Evolutionary conservation across 2,888 invertebrate species (phyloP), one percentile per base, ranked within the genome.

Genomic region (Platerodrilus igneus): DNA sequence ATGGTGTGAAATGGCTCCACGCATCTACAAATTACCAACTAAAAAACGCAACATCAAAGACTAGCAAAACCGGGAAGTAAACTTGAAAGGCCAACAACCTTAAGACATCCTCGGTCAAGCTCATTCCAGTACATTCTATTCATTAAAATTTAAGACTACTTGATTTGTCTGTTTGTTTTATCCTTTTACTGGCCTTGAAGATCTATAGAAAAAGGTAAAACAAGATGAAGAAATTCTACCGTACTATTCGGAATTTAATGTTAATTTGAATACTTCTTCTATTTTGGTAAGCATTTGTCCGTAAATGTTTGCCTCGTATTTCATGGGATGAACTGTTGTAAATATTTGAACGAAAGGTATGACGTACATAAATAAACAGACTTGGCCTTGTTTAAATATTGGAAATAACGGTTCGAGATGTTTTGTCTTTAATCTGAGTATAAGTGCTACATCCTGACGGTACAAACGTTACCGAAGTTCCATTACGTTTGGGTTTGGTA

Each of bases 61-160:
- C 46, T 32, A 52, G 55, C 55, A 57, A 52, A 52, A 60, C 60
- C 59, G 59, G 59, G 60, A 60, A 60, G 59, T 60, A 56, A 55
- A 52, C 36, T 53, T 52, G 53, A 51, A 55, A 59, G 60, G 60
- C 59, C 60, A 60, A 59, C 58, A 60, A 59, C 60, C 60, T 52
- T 53, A 53, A 55, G 48, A 51, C 48, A 45, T 44, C 56, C 50
- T 52, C 60, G 60, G 60, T 60, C 60, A 60, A 60, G 57, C 56
- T 55, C 53, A 54, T 43, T 45, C 42, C 42, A 29, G 37, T 40
- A n/a, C n/a, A n/a, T n/a, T n/a, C 38, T 45, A 37, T 41, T 45
- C 40, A 47, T 47, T 47, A 43, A 45, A 50, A 50, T 50, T 40
- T 47, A 38, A 44, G 45, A 45, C n/a, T n/a, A n/a, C 47, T 30